Conservation (phyloP, 2,888 invertebrate species). For the Seira sanloemensis region DNA sequence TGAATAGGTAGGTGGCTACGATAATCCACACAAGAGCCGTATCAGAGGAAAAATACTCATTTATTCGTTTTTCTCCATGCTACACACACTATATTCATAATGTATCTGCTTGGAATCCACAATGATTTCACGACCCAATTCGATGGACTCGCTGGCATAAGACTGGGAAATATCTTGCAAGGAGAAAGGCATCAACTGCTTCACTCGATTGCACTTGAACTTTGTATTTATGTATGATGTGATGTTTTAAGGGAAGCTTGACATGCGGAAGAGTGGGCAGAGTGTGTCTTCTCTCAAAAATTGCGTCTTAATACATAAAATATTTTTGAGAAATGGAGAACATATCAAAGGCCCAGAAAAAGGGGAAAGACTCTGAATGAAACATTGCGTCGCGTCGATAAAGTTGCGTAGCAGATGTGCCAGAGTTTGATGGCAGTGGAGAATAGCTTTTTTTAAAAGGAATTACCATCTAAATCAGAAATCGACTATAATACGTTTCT, state of each 20-base stretch:
- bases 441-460: too few relatives aligned
- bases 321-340: too few relatives aligned
- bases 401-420: too few relatives aligned
- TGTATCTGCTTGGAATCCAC: constrained; percentile 31
- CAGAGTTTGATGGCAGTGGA: constrained; percentile 11
- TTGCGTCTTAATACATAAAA: too few relatives aligned
- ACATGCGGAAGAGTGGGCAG: too few relatives aligned
- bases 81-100: constrained; percentile 24
- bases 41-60: not conserved
- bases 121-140: constrained; percentile 39
- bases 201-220: not conserved
- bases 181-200: not conserved
- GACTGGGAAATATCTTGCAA: not conserved
- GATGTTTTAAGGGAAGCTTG: not conserved
- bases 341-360: too few relatives aligned
- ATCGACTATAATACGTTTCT: too few relatives aligned
- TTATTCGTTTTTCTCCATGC: not conserved
- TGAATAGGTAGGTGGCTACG: not conserved
- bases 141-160: not conserved
- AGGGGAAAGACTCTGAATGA: too few relatives aligned
- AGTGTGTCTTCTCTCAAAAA: too few relatives aligned
- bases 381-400: too few relatives aligned
- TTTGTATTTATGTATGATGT: not conserved
- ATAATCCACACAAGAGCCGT: not conserved
- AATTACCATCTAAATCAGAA: too few relatives aligned